Percentiles rank a stretch among this genome's conserved stretches.
phyloP scores from a whole-genome alignment of 2,888 invertebrate genomes.

The Dastarcus helophoroides region DNA sequence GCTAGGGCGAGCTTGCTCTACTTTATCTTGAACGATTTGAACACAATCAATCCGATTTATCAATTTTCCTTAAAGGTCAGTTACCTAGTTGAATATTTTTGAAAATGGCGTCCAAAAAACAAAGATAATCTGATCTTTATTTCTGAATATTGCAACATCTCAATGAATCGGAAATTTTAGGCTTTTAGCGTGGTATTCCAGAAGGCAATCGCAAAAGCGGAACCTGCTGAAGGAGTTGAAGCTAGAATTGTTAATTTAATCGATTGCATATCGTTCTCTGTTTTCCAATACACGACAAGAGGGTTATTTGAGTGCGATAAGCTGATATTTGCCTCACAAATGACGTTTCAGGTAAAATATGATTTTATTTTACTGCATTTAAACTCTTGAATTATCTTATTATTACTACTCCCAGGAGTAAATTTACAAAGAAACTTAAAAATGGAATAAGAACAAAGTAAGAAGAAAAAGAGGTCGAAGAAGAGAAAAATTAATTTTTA shows the following conservation, averaged over 20 bases:
- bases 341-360: conserved; percentile 74
- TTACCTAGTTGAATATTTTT: background rate
- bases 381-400: background rate
- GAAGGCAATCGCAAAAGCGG: conserved; percentile 85
- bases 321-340: conserved; percentile 89
- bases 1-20: conserved; percentile 87
- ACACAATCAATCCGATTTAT: conserved; percentile 94
- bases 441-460: no score
- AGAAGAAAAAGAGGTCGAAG: no score
- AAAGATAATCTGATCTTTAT: background rate
- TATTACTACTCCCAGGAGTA: no score
- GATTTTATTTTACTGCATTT: conserved; percentile 1
- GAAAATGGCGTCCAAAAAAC: background rate
- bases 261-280: conserved; percentile 88
- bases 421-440: no score
- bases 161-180: conserved; percentile 38
- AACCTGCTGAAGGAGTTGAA: conserved; percentile 67
- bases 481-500: no score
- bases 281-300: conserved; percentile 88
- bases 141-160: background rate
- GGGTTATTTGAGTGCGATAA: conserved; percentile 95
- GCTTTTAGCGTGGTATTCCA: conserved; percentile 97
- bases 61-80: conserved; percentile 88
- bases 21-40: conserved; percentile 89
- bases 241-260: conserved; percentile 78